phyloP scores from a whole-genome alignment of 1,140 invertebrate species.

The Drosophila kanapiae region DNA sequence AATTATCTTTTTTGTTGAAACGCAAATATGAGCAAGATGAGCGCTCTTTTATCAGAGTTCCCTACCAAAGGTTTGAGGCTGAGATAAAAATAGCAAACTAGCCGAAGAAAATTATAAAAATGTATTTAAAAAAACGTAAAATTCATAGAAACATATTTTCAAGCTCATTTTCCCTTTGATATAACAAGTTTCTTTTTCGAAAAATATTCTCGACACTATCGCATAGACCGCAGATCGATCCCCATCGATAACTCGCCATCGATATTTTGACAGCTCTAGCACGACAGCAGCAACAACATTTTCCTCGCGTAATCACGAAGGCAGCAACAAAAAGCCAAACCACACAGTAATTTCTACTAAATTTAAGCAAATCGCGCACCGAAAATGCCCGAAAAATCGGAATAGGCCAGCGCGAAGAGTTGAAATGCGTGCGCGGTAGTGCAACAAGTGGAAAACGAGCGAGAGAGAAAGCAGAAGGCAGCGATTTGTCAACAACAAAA shows the following conservation, averaged over 20 bases:
- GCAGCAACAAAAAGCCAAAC: slow-evolving; percentile 43
- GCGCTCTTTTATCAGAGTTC: background rate
- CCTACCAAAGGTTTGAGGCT: background rate
- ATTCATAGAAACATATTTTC: too few species aligned
- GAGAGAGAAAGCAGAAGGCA: slow-evolving; percentile 19
- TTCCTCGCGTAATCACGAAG: slow-evolving; percentile 6
- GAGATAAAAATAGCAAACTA: too few species aligned
- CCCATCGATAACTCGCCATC: background rate
- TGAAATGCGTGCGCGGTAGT: background rate
- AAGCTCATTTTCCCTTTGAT: too few species aligned
- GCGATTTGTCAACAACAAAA: slow-evolving; percentile 28
- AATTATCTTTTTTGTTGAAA: background rate
- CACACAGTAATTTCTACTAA: slow-evolving; percentile 22
- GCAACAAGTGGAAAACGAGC: slow-evolving; percentile 20
- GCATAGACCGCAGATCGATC: too few species aligned
- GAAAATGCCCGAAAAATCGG: slow-evolving; percentile 24
- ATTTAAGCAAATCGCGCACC: slow-evolving; percentile 27
- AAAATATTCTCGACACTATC: too few species aligned
- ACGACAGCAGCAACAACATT: too few species aligned
- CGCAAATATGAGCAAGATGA: background rate
- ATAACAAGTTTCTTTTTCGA: too few species aligned
- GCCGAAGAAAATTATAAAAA: too few species aligned
- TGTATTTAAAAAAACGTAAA: too few species aligned
- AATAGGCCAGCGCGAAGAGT: background rate
- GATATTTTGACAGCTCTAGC: background rate